Conservation (phyloP, 2,888 invertebrate species). For the Trachelus tabidus region DNA sequence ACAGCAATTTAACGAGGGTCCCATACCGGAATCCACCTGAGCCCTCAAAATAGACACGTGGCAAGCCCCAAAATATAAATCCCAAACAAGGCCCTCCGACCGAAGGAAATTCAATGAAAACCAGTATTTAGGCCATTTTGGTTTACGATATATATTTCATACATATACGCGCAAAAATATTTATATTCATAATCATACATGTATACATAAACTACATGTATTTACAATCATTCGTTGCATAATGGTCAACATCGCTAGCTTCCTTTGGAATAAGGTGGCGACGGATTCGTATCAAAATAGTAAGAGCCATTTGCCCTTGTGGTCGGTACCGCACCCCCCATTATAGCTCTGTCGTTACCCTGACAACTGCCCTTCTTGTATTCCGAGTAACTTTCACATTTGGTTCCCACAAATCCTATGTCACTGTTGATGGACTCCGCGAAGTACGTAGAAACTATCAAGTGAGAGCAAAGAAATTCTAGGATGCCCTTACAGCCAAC, state of each 20-base stretch:
- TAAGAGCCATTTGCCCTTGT: not conserved
- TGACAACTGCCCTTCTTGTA: not conserved
- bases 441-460: slow-evolving; percentile 46
- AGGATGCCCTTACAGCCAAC: slow-evolving; percentile 43
- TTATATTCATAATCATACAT: too few species aligned
- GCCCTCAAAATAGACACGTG: not conserved
- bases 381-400: not conserved
- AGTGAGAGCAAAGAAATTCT: slow-evolving; percentile 52
- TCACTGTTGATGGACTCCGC: slow-evolving; percentile 51
- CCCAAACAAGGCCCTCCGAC: not conserved
- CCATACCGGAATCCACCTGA: slow-evolving; percentile 4
- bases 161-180: not conserved
- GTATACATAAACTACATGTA: too few species aligned
- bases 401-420: not conserved
- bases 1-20: not conserved
- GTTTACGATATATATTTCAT: not conserved
- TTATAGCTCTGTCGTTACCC: not conserved
- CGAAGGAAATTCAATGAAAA: not conserved
- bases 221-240: too few species aligned
- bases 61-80: not conserved
- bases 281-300: not conserved
- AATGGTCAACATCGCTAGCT: not conserved
- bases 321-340: not conserved
- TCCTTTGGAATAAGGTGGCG: not conserved
- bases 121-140: too few species aligned